Conservation (phyloP, 1,140 invertebrate species). For the Stegodyphus dumicola region DNA sequence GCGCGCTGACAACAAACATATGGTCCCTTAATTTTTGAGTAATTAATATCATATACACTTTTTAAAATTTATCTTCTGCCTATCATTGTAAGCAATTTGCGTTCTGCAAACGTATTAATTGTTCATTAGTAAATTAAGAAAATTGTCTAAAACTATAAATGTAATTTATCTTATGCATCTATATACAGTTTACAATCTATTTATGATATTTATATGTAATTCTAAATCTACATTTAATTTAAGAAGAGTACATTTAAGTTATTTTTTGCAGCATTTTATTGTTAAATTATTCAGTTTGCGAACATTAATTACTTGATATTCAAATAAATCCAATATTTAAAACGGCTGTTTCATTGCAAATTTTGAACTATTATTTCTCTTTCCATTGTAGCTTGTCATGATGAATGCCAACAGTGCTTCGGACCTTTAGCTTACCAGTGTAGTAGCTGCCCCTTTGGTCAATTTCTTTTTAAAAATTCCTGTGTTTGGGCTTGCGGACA, state of each 20-base stretch:
- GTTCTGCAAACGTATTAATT: too few relatives aligned
- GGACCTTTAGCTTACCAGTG: slow-evolving; percentile 32
- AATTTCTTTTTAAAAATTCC: slow-evolving; percentile 40
- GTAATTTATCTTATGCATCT: too few relatives aligned
- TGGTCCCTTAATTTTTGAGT: too few relatives aligned
- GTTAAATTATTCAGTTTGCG: background rate
- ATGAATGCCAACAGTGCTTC: slow-evolving; percentile 38
- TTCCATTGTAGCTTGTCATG: slow-evolving; percentile 33
- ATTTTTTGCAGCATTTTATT: background rate
- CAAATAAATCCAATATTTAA: background rate
- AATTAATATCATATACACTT: too few relatives aligned
- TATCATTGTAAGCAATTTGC: too few relatives aligned
- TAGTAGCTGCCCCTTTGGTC: slow-evolving; percentile 44
- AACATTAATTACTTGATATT: background rate
- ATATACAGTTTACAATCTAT: too few relatives aligned
- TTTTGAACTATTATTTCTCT: background rate
- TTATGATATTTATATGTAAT: too few relatives aligned
- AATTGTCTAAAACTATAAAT: too few relatives aligned
- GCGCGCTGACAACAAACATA: too few relatives aligned
- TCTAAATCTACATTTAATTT: background rate
- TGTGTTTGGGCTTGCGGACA: slow-evolving; percentile 53
- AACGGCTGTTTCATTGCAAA: background rate
- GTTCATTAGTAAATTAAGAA: too few relatives aligned
- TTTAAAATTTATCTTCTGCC: too few relatives aligned
- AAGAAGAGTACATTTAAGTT: background rate